These are phyloP conservation scores for Chloropsis cyanopogon DNA, from an alignment of 2,113 vertebrate genomes.

Conservation along the genomic window DNA sequence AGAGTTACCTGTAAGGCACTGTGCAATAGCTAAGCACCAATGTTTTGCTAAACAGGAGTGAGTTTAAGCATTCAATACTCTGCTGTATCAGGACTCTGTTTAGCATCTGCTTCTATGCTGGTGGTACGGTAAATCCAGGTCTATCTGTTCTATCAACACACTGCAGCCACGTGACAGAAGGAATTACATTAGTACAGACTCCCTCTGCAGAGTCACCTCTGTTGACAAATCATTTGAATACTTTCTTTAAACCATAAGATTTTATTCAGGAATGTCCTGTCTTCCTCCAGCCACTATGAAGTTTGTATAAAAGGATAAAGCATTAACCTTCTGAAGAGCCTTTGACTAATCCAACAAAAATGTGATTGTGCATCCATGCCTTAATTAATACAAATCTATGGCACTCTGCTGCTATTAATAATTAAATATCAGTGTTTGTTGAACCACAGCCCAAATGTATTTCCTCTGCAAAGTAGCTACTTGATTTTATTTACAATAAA, in stretches of 20 bases:
- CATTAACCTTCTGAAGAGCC: not conserved
- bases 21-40: not conserved
- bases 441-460: not conserved
- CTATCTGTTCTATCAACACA: not conserved
- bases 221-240: not conserved
- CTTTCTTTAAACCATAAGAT: not conserved
- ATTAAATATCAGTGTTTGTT: not conserved
- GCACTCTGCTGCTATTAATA: not conserved
- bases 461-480: not conserved
- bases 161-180: not conserved
- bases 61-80: not conserved
- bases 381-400: not conserved
- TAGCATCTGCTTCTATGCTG: not conserved
- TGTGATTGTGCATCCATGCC: not conserved
- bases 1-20: not conserved
- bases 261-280: not conserved
- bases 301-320: not conserved
- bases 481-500: not conserved
- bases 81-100: not conserved
- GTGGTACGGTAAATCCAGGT: not conserved
- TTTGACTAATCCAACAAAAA: not conserved
- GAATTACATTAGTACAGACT: not conserved
- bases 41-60: not conserved
- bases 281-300: not conserved
- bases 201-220: not conserved